phyloP scores from a whole-genome alignment of 1,140 invertebrate species.

The Periplaneta americana region DNA sequence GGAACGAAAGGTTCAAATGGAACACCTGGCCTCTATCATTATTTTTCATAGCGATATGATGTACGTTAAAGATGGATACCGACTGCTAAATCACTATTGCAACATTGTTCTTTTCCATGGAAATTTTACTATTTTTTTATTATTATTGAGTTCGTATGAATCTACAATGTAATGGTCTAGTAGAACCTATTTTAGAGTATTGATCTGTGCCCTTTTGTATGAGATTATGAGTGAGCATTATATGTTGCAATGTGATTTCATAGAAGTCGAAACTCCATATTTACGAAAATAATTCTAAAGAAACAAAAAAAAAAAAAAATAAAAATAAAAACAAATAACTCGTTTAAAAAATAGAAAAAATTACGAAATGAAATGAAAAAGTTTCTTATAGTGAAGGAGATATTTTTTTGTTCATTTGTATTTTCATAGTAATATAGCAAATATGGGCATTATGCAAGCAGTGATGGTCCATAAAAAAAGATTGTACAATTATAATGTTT shows the following conservation, averaged over 20 bases:
- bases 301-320: neutral
- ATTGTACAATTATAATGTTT: neutral
- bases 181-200: neutral
- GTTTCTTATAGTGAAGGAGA: neutral
- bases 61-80: neutral
- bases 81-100: neutral
- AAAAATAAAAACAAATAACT: neutral
- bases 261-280: neutral
- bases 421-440: neutral
- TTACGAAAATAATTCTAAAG: neutral
- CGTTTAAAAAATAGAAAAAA: no score
- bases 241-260: neutral
- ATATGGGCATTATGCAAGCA: neutral
- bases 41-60: conserved; percentile 20
- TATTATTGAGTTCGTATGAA: no score
- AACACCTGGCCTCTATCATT: conserved; percentile 22
- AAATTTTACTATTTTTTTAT: no score
- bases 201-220: no score
- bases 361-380: neutral
- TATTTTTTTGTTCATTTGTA: neutral
- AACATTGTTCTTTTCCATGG: no score
- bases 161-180: neutral
- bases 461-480: neutral
- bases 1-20: conserved; percentile 17
- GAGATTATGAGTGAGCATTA: neutral